Evolutionary conservation across 1,140 invertebrate species (phyloP).

Genomic region (Atopsyche davidsoni): DNA sequence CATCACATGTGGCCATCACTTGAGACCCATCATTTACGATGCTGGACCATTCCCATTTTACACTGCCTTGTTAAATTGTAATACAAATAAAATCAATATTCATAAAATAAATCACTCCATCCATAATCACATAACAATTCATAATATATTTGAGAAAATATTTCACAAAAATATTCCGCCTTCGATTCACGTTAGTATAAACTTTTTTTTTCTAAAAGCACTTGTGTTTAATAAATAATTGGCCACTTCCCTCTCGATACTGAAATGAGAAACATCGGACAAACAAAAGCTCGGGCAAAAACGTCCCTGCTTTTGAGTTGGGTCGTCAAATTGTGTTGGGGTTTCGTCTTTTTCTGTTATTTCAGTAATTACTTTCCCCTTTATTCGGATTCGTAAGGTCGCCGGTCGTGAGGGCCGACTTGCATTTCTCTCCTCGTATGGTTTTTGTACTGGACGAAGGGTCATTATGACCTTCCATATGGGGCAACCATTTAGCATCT

Average conservation of each 20-base stretch:
- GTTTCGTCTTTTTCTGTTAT: slow-evolving; percentile 3
- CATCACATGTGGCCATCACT: no score
- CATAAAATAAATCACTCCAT: no score
- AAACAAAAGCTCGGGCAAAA: no score
- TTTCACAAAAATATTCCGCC: background rate
- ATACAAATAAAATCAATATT: no score
- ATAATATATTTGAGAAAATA: background rate
- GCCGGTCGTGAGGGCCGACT: background rate
- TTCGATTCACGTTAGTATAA: background rate
- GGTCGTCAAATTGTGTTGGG: slow-evolving; percentile 12
- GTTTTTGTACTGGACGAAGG: slow-evolving; percentile 5
- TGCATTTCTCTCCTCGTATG: slow-evolving; percentile 2
- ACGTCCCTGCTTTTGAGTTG: slow-evolving; percentile 9
- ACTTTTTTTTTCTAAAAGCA: background rate
- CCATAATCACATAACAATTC: no score
- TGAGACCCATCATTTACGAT: no score
- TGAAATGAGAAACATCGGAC: no score
- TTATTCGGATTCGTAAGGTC: slow-evolving; percentile 1
- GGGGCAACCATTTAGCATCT: no score
- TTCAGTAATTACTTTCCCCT: slow-evolving; percentile 10
- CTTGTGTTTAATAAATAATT: background rate
- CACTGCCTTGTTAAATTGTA: no score
- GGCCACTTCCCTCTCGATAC: no score
- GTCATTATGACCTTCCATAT: slow-evolving; percentile 1
- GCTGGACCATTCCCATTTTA: no score